Conservation (phyloP, 2,797 vertebrate species). For the Mastacembelus armatus region DNA sequence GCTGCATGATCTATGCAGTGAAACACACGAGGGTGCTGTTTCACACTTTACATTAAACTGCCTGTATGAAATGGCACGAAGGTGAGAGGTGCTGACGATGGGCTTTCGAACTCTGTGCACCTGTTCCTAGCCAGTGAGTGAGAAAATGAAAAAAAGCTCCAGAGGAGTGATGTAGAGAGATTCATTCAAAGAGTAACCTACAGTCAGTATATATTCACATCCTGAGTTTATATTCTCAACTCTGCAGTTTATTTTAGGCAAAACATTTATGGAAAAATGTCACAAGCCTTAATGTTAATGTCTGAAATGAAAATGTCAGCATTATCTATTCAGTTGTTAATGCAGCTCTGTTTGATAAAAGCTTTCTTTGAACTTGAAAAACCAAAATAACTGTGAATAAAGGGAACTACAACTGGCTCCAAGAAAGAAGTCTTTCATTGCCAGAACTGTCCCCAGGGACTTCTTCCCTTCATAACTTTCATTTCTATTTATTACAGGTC, state of each 20-base stretch:
- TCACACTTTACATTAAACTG: conserved; percentile 5
- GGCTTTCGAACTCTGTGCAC: conserved; percentile 30
- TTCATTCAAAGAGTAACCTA: background rate
- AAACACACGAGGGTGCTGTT: conserved; percentile 74
- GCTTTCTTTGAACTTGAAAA: background rate
- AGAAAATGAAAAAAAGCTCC: background rate
- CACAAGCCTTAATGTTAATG: background rate
- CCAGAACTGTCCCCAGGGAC: background rate
- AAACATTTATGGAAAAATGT: background rate
- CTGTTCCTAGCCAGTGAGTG: conserved; percentile 21
- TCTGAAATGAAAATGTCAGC: background rate
- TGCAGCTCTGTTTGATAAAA: background rate
- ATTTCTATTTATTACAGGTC: background rate
- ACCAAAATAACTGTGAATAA: background rate
- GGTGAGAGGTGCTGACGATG: conserved; percentile 9
- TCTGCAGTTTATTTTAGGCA: background rate
- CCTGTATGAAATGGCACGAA: background rate
- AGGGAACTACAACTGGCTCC: background rate
- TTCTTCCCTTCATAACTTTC: background rate
- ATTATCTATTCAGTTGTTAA: background rate
- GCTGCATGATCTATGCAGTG: background rate
- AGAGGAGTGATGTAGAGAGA: background rate
- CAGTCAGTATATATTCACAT: background rate
- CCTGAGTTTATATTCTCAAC: background rate
- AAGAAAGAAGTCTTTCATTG: conserved; percentile 14